Evolutionary conservation across 1,140 invertebrate genomes (phyloP).

Genomic region (Cryptotermes secundus): DNA sequence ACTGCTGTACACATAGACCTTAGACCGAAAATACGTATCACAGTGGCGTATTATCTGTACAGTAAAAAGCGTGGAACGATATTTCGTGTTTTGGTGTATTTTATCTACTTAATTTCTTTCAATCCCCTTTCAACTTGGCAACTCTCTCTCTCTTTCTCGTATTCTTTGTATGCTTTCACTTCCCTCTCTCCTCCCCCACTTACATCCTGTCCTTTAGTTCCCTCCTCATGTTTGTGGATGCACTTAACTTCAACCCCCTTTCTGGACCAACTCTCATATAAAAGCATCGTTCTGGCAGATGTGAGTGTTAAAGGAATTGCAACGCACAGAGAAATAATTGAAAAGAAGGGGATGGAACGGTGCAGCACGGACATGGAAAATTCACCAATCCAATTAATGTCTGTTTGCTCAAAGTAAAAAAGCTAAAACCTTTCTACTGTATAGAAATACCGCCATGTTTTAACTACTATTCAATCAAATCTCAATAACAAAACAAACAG

Average conservation of each 20-base stretch:
- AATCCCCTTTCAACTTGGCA: neutral
- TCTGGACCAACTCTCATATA: neutral
- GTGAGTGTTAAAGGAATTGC: constrained; percentile 12
- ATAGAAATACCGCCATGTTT: neutral
- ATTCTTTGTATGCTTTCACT: neutral
- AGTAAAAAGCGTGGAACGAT: too few species aligned
- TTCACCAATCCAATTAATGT: constrained; percentile 14
- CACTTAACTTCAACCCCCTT: constrained; percentile 10
- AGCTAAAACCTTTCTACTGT: neutral
- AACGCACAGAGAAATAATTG: neutral
- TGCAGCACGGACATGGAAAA: neutral
- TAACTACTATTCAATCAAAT: constrained; percentile 13
- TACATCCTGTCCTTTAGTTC: neutral
- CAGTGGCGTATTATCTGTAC: too few species aligned
- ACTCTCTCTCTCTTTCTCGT: neutral
- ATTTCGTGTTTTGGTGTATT: neutral
- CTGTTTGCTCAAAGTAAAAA: constrained; percentile 13
- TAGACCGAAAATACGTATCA: too few species aligned
- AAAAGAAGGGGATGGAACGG: neutral
- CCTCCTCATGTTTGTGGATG: constrained; percentile 15
- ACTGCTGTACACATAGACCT: too few species aligned
- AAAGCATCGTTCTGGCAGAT: neutral
- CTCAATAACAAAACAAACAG: constrained; percentile 18
- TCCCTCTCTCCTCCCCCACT: neutral
- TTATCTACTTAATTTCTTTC: neutral